Evolutionary conservation across 2,113 vertebrate species (phyloP).

Genomic region (Nansenia antarctica): DNA sequence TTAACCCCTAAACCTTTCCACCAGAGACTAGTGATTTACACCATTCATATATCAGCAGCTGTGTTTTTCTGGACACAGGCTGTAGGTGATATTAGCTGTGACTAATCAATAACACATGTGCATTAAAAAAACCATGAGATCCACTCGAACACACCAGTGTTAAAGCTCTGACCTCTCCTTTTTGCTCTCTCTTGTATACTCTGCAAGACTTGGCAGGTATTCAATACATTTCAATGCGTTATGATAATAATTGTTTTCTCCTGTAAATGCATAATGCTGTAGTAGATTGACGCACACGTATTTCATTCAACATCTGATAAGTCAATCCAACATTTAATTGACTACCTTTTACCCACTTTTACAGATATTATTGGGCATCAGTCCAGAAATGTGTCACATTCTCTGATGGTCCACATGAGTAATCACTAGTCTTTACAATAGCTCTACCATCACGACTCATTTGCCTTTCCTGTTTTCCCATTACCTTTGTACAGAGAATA

Average conservation of each 20-base stretch:
- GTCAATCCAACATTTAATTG: background rate
- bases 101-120: constrained; percentile 67
- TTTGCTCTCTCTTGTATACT: background rate
- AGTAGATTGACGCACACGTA: no score
- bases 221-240: background rate
- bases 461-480: constrained; percentile 60
- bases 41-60: constrained; percentile 59
- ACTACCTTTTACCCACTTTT: background rate
- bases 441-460: constrained; percentile 52
- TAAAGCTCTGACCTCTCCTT: constrained; percentile 27
- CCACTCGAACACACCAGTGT: constrained; percentile 40
- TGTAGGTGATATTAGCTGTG: constrained; percentile 65
- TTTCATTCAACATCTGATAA: no score
- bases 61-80: constrained; percentile 54
- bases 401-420: constrained; percentile 37
- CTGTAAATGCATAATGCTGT: background rate
- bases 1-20: constrained; percentile 1
- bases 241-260: background rate
- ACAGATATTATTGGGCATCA: constrained; percentile 18
- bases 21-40: constrained; percentile 32
- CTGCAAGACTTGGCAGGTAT: background rate
- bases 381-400: constrained; percentile 36
- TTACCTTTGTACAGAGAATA: constrained; percentile 35
- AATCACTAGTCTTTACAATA: constrained; percentile 57
- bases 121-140: constrained; percentile 42